Base-by-base conservation (phyloP, 1,140 invertebrate species). In the Diprion similis region DNA sequence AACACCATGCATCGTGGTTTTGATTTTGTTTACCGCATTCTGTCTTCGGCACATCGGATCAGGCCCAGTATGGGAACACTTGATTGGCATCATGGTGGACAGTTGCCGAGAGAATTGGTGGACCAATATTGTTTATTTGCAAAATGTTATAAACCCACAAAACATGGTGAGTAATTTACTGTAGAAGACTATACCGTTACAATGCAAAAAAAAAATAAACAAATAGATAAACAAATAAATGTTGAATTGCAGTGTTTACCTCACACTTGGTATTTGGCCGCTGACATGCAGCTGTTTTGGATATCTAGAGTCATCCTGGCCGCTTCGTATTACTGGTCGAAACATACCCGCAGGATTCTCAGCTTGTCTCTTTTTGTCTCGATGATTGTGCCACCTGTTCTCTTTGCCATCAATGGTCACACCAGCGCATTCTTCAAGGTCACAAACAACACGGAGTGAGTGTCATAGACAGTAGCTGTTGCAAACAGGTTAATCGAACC, bases 271-370 rank as follows among this genome's bases (percentile, higher is more conserved):
- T 90, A 89, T 73, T 73, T 91, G 19, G 87, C 93, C 1, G 92
- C 93, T 47, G 94, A 95, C 78, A 92, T 94, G 87, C 93, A 95
- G 81, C 89, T 94, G 71, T 93, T 92, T 77, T 79, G 92, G 13
- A 69, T 94, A 46, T 88, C 89, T 8, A 89, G 89, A 2, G n/a
- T 91, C 1, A 75, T 91, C 3, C 73, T 91, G 18, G 86, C 86
- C 59, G 89, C 85, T 8, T 46, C 83, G 11, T 64, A 66, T 13
- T 74, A 73, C 69, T 73, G 48, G 48, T 73, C 71, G 47, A 78
- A 78, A 71, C 46, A 76, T 11, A 73, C 71, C 46, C 45, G 73
- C 1, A 51, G n/a, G n/a, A 72, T 78, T n/a, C 15, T 76, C 18
- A 17, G 2, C 47, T 13, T 47, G 1, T 68, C 24, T 37, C 24